Percentiles rank a stretch among this genome's conserved stretches.
phyloP scores from a whole-genome alignment of 2,113 vertebrate genomes.

The Brienomyrus longianalis region DNA sequence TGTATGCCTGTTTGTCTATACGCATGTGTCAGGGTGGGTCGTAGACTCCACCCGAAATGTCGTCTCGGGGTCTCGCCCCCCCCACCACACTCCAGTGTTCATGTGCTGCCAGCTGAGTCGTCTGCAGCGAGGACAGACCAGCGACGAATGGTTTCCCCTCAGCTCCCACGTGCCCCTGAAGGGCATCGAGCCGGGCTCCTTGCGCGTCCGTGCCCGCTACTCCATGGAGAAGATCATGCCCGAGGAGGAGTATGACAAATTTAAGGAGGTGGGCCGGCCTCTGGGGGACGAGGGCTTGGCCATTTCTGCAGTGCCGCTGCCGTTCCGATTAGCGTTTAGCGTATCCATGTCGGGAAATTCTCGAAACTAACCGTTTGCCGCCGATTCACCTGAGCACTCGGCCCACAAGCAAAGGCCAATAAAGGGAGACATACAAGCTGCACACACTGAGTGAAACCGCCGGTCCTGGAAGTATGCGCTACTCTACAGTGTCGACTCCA shows the following conservation, averaged over 20 bases:
- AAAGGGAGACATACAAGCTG: neutral
- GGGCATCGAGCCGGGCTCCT: constrained; percentile 90
- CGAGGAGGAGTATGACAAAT: constrained; percentile 94
- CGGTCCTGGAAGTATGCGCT: too few relatives aligned
- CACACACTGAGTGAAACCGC: neutral
- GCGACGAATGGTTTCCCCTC: constrained; percentile 96
- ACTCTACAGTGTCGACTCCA: neutral
- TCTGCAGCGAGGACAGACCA: constrained; percentile 89
- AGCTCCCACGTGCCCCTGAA: constrained; percentile 91
- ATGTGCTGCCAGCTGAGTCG: constrained; percentile 93
- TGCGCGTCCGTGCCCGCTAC: constrained; percentile 87
- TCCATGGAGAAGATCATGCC: constrained; percentile 99
- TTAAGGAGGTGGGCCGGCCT: constrained; percentile 79
- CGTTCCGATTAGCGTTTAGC: neutral
- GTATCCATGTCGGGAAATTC: neutral
- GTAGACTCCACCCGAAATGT: too few relatives aligned
- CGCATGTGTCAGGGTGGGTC: too few relatives aligned
- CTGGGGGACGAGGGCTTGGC: too few relatives aligned
- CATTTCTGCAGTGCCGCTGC: neutral
- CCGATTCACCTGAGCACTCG: neutral
- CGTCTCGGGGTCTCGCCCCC: too few relatives aligned
- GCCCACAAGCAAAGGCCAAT: neutral
- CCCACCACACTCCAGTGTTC: constrained; percentile 69
- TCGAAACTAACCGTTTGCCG: neutral
- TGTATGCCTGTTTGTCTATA: too few relatives aligned